Evolutionary conservation across 2,888 invertebrate genomes (phyloP), one percentile per base, ranked within the genome.

Genomic region (Glaucopsyche alexis): DNA sequence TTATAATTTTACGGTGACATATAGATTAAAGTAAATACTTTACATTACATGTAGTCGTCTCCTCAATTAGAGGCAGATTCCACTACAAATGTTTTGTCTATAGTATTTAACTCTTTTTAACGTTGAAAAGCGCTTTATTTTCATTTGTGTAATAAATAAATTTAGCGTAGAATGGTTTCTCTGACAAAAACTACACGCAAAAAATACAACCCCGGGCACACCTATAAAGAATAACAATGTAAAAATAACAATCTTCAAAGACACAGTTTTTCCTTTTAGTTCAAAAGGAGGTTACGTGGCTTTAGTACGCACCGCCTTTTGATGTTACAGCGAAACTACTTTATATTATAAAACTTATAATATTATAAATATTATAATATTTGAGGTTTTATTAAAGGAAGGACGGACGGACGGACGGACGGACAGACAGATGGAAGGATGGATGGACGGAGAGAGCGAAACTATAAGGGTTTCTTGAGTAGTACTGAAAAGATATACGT

Each of bases 161-260:
- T 7, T 29, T 14, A 60, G 13, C 60, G 55, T 60, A 60, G 13
- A 60, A 38, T 29, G 29, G 60, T 60, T 60, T 60, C 29, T 16
- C 19, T 38, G 7, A 60, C 60, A 60, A 60, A 60, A 60, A 60
- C 60, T 60, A 60, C 29, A 29, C 29, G 60, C 60, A 29, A 60
- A 38, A 60, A 60, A 29, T 60, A 60, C 60, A 60, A 11, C 60
- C 60, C 13, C 60, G 6, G 60, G 60, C 13, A 38, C 60, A 60
- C 60, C 60, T 60, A 60, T 38, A 60, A 60, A 60, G 60, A 60
- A 60, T 60, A 60, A 60, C 14, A 60, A 60, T 6, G 60, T 38
- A 60, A 60, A 60, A 60, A 60, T 60, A 60, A 60, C 14, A 60
- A 60, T 60, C 29, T 60, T 60, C 29, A 60, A 60, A 60, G 60